These are phyloP conservation scores for Diorhabda carinulata DNA, from an alignment of 1,140 invertebrate species.

Conservation along the genomic window DNA sequence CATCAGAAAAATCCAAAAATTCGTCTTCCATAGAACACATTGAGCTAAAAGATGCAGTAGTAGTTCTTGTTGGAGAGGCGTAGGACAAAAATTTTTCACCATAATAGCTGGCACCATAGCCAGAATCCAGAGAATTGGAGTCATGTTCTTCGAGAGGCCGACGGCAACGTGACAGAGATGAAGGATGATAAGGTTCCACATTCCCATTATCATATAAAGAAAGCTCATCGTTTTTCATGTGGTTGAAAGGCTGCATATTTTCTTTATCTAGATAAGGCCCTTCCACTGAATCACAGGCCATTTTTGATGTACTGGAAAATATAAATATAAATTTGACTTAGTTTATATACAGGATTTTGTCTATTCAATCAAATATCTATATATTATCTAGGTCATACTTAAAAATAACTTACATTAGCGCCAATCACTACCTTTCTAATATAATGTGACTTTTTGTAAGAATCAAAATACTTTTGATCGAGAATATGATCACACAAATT, in stretches of 20 bases:
- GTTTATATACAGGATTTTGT: too few species aligned
- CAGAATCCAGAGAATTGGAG: slow-evolving; percentile 58
- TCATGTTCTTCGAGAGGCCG: slow-evolving; percentile 44
- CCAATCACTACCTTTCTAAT: too few species aligned
- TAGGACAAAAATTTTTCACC: slow-evolving; percentile 49
- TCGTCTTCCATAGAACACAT: slow-evolving; percentile 63
- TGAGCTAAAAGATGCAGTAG: slow-evolving; percentile 51
- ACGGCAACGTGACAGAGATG: slow-evolving; percentile 27
- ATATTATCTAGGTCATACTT: too few species aligned
- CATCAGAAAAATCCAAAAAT: slow-evolving; percentile 64
- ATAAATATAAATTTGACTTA: too few species aligned
- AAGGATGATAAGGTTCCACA: slow-evolving; percentile 17
- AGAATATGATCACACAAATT: too few species aligned
- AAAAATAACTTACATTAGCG: too few species aligned
- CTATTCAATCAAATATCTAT: too few species aligned
- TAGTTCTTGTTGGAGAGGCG: slow-evolving; percentile 44
- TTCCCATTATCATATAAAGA: slow-evolving; percentile 30
- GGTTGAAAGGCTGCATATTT: slow-evolving; percentile 27
- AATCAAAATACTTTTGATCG: too few species aligned
- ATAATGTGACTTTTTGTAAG: too few species aligned
- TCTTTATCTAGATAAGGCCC: slow-evolving; percentile 30
- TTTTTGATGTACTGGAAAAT: slow-evolving; percentile 17
- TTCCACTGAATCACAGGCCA: slow-evolving; percentile 17
- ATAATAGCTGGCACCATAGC: slow-evolving; percentile 48
- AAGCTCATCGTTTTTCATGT: slow-evolving; percentile 30